Percentiles rank a stretch among this genome's conserved stretches.
These are phyloP conservation scores for Corapipo altera DNA, from an alignment of 2,113 vertebrate species.

Conservation along the genomic window DNA sequence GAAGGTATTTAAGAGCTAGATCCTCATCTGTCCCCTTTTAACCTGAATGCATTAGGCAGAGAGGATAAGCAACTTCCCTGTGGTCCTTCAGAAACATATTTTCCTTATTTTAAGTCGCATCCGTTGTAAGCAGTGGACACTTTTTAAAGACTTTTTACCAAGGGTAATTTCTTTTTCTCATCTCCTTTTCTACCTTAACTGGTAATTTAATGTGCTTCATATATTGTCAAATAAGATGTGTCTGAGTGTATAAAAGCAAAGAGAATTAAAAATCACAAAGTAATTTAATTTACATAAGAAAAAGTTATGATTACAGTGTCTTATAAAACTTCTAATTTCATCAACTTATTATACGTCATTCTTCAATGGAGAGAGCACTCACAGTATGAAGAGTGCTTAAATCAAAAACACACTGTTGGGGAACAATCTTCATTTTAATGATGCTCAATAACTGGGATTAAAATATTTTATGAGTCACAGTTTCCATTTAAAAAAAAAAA, in stretches of 20 bases:
- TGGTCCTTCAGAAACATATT: not conserved
- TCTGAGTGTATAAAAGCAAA: not conserved
- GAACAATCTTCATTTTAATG: conserved; percentile 52
- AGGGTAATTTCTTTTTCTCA: not conserved
- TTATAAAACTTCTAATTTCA: conserved; percentile 40
- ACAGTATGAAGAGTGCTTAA: conserved; percentile 42
- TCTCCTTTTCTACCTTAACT: not conserved
- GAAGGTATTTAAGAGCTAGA: not conserved
- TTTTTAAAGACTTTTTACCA: not conserved
- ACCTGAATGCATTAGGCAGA: not conserved
- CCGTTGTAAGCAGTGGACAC: not conserved
- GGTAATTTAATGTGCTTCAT: not conserved
- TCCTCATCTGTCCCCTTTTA: not conserved
- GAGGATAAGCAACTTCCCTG: not conserved
- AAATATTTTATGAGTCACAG: conserved; percentile 43
- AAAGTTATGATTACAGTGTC: not conserved
- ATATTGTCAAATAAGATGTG: not conserved
- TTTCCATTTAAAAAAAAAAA: not conserved
- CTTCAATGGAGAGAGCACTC: conserved; percentile 3
- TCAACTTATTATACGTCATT: conserved; percentile 11
- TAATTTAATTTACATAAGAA: conserved; percentile 5
- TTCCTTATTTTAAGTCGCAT: not conserved
- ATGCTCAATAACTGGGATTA: conserved; percentile 42
- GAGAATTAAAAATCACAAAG: not conserved
- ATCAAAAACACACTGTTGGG: conserved; percentile 20